Evolutionary conservation across 2,888 invertebrate genomes (phyloP).

Genomic region (Slavum lentiscoides): DNA sequence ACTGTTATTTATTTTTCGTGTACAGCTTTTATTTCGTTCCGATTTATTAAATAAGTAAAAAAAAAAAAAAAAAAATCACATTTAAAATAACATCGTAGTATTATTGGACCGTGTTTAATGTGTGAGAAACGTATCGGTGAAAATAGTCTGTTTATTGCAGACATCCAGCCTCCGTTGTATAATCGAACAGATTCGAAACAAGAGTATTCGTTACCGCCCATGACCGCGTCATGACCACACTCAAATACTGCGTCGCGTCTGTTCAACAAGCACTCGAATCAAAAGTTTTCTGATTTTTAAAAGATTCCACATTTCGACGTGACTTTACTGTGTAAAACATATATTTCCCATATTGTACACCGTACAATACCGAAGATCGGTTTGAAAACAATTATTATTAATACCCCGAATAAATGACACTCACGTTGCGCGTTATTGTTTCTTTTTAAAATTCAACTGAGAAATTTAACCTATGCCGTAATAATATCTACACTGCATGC

Average conservation of each 20-base stretch:
- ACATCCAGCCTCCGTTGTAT: not conserved
- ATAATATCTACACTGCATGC: no score
- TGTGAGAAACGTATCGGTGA: not conserved
- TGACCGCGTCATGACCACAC: constrained; percentile 26
- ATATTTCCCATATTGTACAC: no score
- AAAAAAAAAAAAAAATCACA: not conserved
- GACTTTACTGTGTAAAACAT: no score
- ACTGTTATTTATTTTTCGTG: not conserved
- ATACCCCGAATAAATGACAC: no score
- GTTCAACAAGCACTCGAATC: constrained; percentile 8
- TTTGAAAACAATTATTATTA: no score
- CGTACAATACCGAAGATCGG: no score
- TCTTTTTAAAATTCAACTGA: no score
- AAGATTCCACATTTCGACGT: no score
- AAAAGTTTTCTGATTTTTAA: constrained; percentile 1
- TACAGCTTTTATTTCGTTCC: not conserved
- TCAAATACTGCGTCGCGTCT: not conserved
- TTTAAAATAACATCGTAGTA: not conserved
- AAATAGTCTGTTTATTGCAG: not conserved
- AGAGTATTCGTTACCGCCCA: constrained; percentile 2
- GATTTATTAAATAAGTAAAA: no score
- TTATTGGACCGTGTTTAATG: not conserved
- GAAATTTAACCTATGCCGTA: no score
- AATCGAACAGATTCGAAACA: constrained; percentile 19
- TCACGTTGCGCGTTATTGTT: no score